phyloP scores from a whole-genome alignment of 1,140 invertebrate genomes.

The Euschistus heros region DNA sequence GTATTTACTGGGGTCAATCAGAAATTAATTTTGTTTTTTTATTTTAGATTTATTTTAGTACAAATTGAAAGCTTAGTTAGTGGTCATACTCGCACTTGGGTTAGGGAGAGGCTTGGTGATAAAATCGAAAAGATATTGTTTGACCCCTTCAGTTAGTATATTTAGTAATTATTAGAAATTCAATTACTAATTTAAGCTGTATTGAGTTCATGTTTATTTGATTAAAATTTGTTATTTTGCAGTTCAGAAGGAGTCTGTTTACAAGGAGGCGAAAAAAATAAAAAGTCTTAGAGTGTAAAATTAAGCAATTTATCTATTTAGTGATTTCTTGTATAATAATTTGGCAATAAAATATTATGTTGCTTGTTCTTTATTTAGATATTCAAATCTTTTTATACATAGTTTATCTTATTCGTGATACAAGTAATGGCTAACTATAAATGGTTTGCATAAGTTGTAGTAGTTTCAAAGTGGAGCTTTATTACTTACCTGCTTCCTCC shows the following conservation, averaged over 20 bases:
- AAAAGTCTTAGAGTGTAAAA: neutral
- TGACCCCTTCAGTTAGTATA: conserved; percentile 62
- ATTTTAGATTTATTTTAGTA: conserved; percentile 55
- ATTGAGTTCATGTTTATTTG: neutral
- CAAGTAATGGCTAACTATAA: no score
- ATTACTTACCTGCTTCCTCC: no score
- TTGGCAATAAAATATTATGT: no score
- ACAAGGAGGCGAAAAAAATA: neutral
- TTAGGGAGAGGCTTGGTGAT: conserved; percentile 59
- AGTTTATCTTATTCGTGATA: no score
- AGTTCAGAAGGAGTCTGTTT: neutral
- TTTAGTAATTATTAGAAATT: conserved; percentile 45
- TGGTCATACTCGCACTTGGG: conserved; percentile 52
- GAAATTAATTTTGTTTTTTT: neutral
- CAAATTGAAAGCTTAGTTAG: conserved; percentile 62
- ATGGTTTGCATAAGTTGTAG: no score
- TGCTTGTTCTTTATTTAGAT: no score
- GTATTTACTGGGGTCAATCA: neutral
- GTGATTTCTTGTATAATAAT: no score
- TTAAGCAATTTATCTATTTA: no score
- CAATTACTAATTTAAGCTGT: neutral
- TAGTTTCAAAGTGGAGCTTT: no score
- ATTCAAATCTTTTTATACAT: no score
- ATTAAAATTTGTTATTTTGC: neutral
- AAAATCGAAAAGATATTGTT: conserved; percentile 62